Evolutionary conservation across 92 coral and sea anemone species (phyloP).

Genomic region (Epizoanthus fatuus): DNA sequence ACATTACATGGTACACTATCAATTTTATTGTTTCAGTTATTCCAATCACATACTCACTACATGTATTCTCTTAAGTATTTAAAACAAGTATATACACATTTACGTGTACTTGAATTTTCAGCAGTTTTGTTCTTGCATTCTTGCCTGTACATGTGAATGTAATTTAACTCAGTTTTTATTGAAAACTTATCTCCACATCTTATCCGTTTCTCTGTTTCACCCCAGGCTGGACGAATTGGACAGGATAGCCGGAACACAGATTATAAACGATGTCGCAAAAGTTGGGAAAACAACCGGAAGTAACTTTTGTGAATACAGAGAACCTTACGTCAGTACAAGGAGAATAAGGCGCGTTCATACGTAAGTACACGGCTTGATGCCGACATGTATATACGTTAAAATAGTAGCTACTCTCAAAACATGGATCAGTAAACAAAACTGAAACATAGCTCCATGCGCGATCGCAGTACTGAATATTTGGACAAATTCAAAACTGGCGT

Average conservation of each 20-base stretch:
- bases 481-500: not conserved
- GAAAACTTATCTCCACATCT: too few species aligned
- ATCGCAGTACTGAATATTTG: not conserved
- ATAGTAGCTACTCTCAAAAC: not conserved
- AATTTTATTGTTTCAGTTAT: too few species aligned
- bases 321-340: conserved; percentile 13
- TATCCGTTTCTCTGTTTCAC: not conserved
- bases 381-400: not conserved
- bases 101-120: not conserved
- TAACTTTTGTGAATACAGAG: conserved; percentile 36
- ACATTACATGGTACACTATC: too few species aligned
- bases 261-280: not conserved
- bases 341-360: not conserved
- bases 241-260: not conserved
- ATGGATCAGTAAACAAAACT: not conserved
- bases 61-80: too few species aligned
- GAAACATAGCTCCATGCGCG: not conserved
- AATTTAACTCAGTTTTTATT: too few species aligned
- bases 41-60: too few species aligned
- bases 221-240: conserved; percentile 39
- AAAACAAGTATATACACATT: too few species aligned
- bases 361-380: conserved; percentile 12
- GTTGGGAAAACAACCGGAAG: not conserved
- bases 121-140: not conserved
- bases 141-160: not conserved